Evolutionary conservation across 2,797 vertebrate genomes (phyloP).

Genomic region (Anableps anableps): DNA sequence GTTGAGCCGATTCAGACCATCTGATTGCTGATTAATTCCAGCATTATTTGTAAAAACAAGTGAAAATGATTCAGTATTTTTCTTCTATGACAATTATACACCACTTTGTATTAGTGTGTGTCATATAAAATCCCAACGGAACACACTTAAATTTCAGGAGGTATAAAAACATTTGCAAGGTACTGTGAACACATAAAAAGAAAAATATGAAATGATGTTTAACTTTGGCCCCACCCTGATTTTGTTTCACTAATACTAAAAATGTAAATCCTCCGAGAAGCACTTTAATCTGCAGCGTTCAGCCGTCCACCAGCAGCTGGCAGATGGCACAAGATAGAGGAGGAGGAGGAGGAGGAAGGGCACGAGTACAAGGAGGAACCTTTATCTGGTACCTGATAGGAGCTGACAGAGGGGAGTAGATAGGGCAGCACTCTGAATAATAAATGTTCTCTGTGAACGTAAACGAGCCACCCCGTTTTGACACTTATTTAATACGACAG

Average conservation of each 20-base stretch:
- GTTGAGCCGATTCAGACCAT: no score
- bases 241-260: slow-evolving; percentile 49
- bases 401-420: slow-evolving; percentile 44
- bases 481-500: slow-evolving; percentile 51
- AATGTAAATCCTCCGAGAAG: slow-evolving; percentile 58
- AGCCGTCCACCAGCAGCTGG: slow-evolving; percentile 61
- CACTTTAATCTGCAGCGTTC: slow-evolving; percentile 70
- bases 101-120: background rate
- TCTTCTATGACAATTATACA: background rate
- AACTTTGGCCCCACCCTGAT: slow-evolving; percentile 11
- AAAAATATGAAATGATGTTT: background rate
- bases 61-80: background rate
- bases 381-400: slow-evolving; percentile 42
- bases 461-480: slow-evolving; percentile 42
- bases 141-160: background rate
- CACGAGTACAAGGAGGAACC: slow-evolving; percentile 44
- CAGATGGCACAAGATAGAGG: slow-evolving; percentile 56
- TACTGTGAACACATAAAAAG: background rate
- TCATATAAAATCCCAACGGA: background rate
- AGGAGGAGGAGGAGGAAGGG: slow-evolving; percentile 31
- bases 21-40: no score
- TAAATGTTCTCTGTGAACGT: slow-evolving; percentile 45
- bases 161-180: background rate
- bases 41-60: no score
- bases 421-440: slow-evolving; percentile 55